Base-by-base conservation (phyloP, 2,113 vertebrate species). In the Oophaga pumilio region DNA sequence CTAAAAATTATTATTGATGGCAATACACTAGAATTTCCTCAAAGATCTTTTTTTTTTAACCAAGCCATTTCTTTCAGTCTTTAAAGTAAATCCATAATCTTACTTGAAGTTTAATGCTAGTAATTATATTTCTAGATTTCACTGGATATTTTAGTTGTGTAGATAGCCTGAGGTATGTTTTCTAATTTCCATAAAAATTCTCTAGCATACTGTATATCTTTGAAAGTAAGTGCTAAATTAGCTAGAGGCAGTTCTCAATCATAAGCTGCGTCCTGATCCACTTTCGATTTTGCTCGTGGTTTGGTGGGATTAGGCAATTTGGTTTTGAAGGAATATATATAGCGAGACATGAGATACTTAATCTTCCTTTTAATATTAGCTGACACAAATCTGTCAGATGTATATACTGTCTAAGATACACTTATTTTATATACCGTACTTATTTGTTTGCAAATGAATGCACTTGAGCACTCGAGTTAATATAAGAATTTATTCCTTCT, bases 61-160 rank as follows among this genome's bases (percentile, higher is more conserved):
- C 28, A 80, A 60, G 15, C 15, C 0, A 2, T 59, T 59, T 80
- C n/a, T 60, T 13, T 22, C 20, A 24, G 24, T 24, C 50, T 77
- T 77, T 77, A 77, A 52, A 53, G 49, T 7, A 56, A n/a, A 56
- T 56, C n/a, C 20, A 53, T 53, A 24, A 53, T 24, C 43, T 24
- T 77, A 56, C 76, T n/a, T 57, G 22, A 9, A 79, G 50, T 28
- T 28, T 79, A 79, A 26, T 74, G 50, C 49, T 24, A 79, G 76
- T 57, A 79, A 57, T 79, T 79, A 28, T 57, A 28, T 79, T 79
- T 79, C 53, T 74, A 50, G 43, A 22, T 22, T 74, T 43, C 71
- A 50, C 18, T 17, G 71, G 33, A 33, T 59, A 26, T 57, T 79
- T 57, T 17, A 57, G 8, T 59, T 57, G 52, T 33, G 14, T 33